These are phyloP conservation scores for Lasioglossum zephyrum DNA, from an alignment of 2,888 invertebrate species.

Conservation along the genomic window DNA sequence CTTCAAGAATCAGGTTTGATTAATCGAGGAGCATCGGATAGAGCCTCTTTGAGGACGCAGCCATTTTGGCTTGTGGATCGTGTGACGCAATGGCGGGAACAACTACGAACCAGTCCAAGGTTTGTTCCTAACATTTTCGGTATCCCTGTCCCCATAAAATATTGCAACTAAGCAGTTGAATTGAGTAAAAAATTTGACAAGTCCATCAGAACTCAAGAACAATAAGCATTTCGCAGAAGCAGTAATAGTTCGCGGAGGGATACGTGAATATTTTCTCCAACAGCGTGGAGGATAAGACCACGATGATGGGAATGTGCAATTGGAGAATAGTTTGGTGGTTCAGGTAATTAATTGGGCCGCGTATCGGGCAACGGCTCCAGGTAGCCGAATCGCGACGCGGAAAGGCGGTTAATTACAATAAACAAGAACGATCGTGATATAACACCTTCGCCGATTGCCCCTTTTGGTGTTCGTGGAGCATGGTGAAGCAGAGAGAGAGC, in stretches of 20 bases:
- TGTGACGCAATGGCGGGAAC: background rate
- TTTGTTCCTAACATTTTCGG: background rate
- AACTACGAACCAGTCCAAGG: background rate
- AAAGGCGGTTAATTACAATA: slow-evolving; percentile 62
- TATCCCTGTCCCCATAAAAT: background rate
- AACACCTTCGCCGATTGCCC: slow-evolving; percentile 65
- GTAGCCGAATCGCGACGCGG: slow-evolving; percentile 39
- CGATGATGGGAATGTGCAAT: background rate
- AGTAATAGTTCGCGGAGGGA: background rate
- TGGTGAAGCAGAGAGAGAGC: slow-evolving; percentile 49
- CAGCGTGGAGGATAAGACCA: background rate
- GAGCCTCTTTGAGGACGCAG: background rate
- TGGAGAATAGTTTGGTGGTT: background rate
- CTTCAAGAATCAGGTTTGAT: background rate
- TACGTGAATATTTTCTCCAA: background rate
- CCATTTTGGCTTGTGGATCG: background rate
- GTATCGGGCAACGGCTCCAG: slow-evolving; percentile 24
- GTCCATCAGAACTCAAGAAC: background rate
- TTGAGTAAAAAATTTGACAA: background rate
- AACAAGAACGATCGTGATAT: slow-evolving; percentile 64
- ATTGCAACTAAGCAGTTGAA: background rate
- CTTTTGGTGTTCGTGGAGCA: slow-evolving; percentile 39
- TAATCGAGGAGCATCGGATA: background rate
- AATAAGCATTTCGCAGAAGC: background rate
- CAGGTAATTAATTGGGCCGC: background rate